Evolutionary conservation across 2,888 invertebrate species (phyloP).

Genomic region (Nomada hirtipes): DNA sequence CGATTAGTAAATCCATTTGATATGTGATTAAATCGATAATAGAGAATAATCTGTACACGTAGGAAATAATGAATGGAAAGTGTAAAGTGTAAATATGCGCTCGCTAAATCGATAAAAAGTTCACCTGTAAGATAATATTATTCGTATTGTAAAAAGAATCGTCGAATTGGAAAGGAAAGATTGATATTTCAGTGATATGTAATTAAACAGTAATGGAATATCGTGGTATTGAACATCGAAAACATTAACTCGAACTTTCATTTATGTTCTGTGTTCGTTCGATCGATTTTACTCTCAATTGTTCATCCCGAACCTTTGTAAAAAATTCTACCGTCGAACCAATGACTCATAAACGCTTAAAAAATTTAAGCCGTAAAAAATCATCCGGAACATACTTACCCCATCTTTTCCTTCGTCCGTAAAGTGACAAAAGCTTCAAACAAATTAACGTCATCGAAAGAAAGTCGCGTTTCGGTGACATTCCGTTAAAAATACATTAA

Average conservation of each 20-base stretch:
- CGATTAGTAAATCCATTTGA: constrained; percentile 20
- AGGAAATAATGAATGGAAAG: constrained; percentile 1
- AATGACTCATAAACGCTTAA: constrained; percentile 30
- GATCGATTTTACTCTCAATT: neutral
- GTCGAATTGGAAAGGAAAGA: constrained; percentile 16
- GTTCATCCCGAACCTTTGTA: constrained; percentile 14
- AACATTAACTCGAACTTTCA: neutral
- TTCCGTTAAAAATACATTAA: too few species aligned
- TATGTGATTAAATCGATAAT: constrained; percentile 37
- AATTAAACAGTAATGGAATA: constrained; percentile 31
- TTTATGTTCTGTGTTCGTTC: neutral
- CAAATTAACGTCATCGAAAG: neutral
- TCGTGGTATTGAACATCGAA: neutral
- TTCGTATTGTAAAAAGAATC: neutral
- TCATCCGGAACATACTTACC: neutral
- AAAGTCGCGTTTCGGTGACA: neutral
- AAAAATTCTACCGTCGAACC: constrained; percentile 32
- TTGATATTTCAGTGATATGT: constrained; percentile 50
- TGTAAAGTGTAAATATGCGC: neutral
- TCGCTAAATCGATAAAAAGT: neutral
- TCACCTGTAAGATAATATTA: neutral
- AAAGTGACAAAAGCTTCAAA: neutral
- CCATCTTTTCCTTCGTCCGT: neutral
- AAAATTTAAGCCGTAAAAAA: constrained; percentile 33
- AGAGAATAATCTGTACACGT: neutral